A percentile compares a stretch with the other conserved stretches of the same genome.
Conservation (phyloP, 2,888 invertebrate species). For the Trachelus troglodyta region DNA sequence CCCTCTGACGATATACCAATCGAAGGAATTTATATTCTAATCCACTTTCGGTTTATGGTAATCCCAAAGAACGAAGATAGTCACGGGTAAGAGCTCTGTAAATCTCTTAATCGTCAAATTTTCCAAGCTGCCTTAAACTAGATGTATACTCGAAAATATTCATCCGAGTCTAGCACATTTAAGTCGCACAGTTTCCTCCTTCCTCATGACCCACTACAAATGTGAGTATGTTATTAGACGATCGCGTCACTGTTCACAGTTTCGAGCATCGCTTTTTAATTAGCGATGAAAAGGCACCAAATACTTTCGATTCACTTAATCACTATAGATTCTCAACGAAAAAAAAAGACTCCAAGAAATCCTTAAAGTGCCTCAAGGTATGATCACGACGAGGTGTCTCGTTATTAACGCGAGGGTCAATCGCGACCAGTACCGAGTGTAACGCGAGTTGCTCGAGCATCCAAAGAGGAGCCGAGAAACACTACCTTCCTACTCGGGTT, state of each 20-base stretch:
- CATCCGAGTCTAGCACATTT: neutral
- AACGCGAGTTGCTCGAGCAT: neutral
- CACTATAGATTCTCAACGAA: neutral
- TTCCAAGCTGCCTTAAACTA: neutral
- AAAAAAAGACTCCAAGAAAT: neutral
- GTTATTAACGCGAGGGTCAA: neutral
- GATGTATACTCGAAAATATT: neutral
- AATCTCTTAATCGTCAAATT: neutral
- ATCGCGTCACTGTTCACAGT: neutral
- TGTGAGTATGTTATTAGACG: neutral
- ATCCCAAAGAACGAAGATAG: neutral
- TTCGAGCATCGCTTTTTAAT: neutral
- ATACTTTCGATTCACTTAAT: neutral
- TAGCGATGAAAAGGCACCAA: neutral
- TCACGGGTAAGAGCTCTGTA: neutral
- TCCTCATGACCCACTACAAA: neutral
- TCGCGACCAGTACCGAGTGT: neutral
- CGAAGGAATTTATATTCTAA: neutral
- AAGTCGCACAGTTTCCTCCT: neutral
- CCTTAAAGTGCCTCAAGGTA: neutral
- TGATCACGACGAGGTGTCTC: neutral
- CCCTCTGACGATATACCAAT: neutral
- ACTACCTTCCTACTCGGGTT: constrained; percentile 48
- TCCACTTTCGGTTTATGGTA: neutral
- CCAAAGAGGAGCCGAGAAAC: constrained; percentile 1